Base-by-base conservation (phyloP, 2,797 vertebrate species). In the Chloroceryle inda region DNA sequence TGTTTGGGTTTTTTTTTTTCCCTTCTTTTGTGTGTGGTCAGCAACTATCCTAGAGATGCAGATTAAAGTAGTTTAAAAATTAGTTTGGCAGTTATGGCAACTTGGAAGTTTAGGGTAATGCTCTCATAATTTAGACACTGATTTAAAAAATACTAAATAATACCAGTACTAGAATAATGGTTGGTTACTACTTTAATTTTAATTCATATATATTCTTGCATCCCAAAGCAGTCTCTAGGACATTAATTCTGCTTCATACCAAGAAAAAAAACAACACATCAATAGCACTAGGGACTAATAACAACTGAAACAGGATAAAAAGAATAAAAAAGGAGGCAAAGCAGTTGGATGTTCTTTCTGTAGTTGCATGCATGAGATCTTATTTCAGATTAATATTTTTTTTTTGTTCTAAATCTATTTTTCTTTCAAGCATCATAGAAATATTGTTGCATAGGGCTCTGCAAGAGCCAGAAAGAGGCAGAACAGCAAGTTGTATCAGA, bases 61-160 rank as follows among this genome's bases (percentile, higher is more conserved):
- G 91, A 91, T 76, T 31, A 26, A 66, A 85, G 49, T 23, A 23
- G 35, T 47, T 91, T 49, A 89, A 94, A 92, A 85, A 93, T 47
- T 33, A 93, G 53, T 61, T 63, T 71, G 47, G 40, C 47, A 67
- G 50, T 58, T 78, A 52, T 4, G 42, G 73, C 74, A 74, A 47
- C 52, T 37, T 45, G 59, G 66, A 81, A 88, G 29, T 37, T 56
- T 56, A 56, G 75, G 8, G 38, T 23, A 82, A 42, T 16, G 33
- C 58, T 73, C 29, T 74, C 10, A 13, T 73, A 9, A 63, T 53
- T 67, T 74, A 89, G 14, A 85, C 21, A 42, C 38, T 13, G 27
- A 95, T 37, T 37, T 8, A 13, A 85, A 78, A 89, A 85, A 90
- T 21, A 66, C 11, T 11, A 75, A 91, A 47, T 47, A 77, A 33